Base-by-base conservation (phyloP, 2,797 vertebrate genomes). In the Bovichtus variegatus region DNA sequence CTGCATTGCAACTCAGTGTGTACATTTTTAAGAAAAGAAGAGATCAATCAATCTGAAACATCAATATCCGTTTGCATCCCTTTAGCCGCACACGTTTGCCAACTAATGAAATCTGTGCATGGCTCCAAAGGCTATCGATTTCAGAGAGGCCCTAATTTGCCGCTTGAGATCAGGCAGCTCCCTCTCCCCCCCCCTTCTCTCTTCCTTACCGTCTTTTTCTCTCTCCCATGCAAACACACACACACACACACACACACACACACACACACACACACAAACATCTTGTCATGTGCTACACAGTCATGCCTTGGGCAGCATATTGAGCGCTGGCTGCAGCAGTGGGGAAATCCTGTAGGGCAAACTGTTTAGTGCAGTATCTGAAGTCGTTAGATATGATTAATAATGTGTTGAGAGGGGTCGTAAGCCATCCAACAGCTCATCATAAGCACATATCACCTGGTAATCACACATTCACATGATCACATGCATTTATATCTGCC, bases 1-100 rank as follows among this genome's bases (percentile, higher is more conserved):
- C 87, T 84, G 78, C 86, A 83, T 83, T 83, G 83, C 85, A 89
- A 90, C 87, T 93, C 87, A 59, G 70, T 90, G 89, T 91, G 90
- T 90, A 95, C 84, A 92, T 94, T 94, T 94, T 93, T 94, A 93
- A 93, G 93, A 94, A 91, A 95, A 91, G 93, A 95, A 91, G 80
- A 95, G 94, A 96, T 96, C 96, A 96, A 96, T 96, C 96, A 96
- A 95, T 96, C 94, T 84, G 92, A 93, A 90, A 94, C 92, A 92
- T 97, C 96, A 87, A 96, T 97, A 96, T 91, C 93, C 86, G 91
- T 96, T 98, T 96, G 94, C 95, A 96, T 96, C 93, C 91, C 90
- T 96, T 96, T 96, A 96, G 95, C 93, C 49, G 84, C 87, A 83
- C 83, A 91, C 89, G 88, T 91, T 93, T 94, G 88, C 92, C 83